These are phyloP conservation scores for Holothuria scabra DNA, from an alignment of 53 echinoderm and acorn worm genomes.

Conservation along the genomic window DNA sequence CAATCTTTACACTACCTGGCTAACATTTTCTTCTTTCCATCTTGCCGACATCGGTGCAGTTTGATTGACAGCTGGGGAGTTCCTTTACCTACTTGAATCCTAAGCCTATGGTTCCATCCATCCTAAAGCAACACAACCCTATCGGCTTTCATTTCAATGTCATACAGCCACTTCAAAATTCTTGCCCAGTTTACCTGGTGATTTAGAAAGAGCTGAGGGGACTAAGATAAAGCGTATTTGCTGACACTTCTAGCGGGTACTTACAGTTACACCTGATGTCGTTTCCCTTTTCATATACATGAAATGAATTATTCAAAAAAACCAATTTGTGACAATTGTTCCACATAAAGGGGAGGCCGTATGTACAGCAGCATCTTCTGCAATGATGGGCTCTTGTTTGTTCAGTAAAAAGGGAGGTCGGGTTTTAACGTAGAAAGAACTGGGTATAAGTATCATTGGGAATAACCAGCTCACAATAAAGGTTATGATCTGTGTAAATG, in stretches of 20 bases:
- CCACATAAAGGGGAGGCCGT: constrained; percentile 37
- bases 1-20: background rate
- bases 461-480: too few species aligned
- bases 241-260: constrained; percentile 25
- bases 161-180: constrained; percentile 28
- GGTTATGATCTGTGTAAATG: too few species aligned
- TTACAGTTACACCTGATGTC: constrained; percentile 34
- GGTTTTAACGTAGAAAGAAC: too few species aligned
- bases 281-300: constrained; percentile 13
- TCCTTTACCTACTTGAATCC: constrained; percentile 28
- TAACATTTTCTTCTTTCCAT: too few species aligned
- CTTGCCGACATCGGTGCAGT: too few species aligned
- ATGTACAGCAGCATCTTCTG: too few species aligned
- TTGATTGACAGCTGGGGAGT: constrained; percentile 34
- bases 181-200: constrained; percentile 32
- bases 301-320: constrained; percentile 39
- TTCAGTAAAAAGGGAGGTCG: too few species aligned
- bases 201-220: background rate
- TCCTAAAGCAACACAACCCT: constrained; percentile 11
- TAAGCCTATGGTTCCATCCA: constrained; percentile 6
- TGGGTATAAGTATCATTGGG: too few species aligned
- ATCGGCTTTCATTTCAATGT: constrained; percentile 45
- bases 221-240: constrained; percentile 6
- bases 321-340: constrained; percentile 47
- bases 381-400: too few species aligned